A percentile compares a stretch with the other conserved stretches of the same genome.
Conservation (phyloP, 2,888 invertebrate genomes). For the Homarus gammarus region DNA sequence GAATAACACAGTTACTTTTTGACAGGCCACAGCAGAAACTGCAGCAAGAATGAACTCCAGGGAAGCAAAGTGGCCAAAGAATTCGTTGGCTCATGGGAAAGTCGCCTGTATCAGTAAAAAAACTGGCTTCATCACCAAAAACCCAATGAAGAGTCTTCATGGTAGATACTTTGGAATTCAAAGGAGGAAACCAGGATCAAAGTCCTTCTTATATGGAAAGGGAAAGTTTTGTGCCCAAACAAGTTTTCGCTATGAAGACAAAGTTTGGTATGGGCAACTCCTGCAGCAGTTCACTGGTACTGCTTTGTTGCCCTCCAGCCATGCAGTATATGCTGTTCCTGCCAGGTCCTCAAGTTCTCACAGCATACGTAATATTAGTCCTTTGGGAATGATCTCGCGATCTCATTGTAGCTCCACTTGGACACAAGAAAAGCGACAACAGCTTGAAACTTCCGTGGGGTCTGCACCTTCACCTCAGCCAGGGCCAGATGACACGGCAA, state of each 20-base stretch:
- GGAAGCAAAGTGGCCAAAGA: slow-evolving; percentile 56
- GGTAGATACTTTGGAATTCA: slow-evolving; percentile 11
- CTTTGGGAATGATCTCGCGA: slow-evolving; percentile 45
- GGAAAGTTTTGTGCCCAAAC: slow-evolving; percentile 46
- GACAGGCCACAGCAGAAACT: slow-evolving; percentile 43
- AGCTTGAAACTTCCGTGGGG: slow-evolving; percentile 25
- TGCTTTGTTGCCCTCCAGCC: slow-evolving; percentile 24
- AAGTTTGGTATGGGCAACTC: slow-evolving; percentile 52
- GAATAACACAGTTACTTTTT: slow-evolving; percentile 56
- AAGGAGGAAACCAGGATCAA: slow-evolving; percentile 33
- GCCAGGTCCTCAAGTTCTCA: slow-evolving; percentile 12
- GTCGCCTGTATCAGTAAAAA: slow-evolving; percentile 50
- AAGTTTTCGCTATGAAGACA: slow-evolving; percentile 54
- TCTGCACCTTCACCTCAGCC: not conserved
- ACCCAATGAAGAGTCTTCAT: slow-evolving; percentile 30
- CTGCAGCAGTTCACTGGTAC: slow-evolving; percentile 41
- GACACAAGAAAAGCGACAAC: slow-evolving; percentile 55
- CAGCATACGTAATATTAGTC: slow-evolving; percentile 27
- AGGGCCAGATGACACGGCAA: slow-evolving; percentile 24
- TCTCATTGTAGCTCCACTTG: slow-evolving; percentile 40
- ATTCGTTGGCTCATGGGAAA: slow-evolving; percentile 44
- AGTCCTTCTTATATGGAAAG: slow-evolving; percentile 46
- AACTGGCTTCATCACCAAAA: slow-evolving; percentile 52
- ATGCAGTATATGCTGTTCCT: not conserved
- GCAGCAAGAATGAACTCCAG: slow-evolving; percentile 54